Evolutionary conservation across 64 coral and sea anemone species (phyloP).

Genomic region (Pocillopora verrucosa): DNA sequence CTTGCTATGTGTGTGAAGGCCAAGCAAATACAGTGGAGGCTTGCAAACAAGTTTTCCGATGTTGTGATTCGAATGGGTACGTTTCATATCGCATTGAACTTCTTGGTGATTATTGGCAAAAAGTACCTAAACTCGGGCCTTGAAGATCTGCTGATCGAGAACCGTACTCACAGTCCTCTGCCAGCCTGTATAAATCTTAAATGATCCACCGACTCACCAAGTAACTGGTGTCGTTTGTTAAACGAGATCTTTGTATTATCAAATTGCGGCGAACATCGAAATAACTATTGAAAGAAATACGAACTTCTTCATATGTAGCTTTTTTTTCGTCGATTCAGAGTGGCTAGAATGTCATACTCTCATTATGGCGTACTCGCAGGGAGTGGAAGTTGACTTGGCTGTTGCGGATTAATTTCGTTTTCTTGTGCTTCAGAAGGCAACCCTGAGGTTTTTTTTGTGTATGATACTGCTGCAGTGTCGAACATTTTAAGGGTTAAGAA

Average conservation of each 20-base stretch:
- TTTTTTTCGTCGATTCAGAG: constrained; percentile 56
- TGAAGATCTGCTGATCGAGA: no score
- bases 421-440: background rate
- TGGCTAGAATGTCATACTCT: constrained; percentile 54
- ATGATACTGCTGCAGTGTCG: background rate
- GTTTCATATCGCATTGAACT: no score
- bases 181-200: constrained; percentile 54
- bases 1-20: no score
- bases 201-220: constrained; percentile 74
- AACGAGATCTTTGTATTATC: constrained; percentile 63
- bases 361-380: constrained; percentile 44
- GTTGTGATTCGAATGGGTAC: no score
- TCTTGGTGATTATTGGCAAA: no score
- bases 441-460: no score
- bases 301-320: constrained; percentile 50
- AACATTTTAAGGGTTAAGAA: background rate
- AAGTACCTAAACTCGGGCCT: no score
- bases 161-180: constrained; percentile 21
- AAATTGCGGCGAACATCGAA: constrained; percentile 58
- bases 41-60: no score
- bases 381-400: constrained; percentile 17
- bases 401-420: background rate
- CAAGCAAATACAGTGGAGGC: no score
- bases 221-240: constrained; percentile 55
- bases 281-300: constrained; percentile 48